Evolutionary conservation across 1,140 invertebrate genomes (phyloP).

Genomic region (Periplaneta americana): DNA sequence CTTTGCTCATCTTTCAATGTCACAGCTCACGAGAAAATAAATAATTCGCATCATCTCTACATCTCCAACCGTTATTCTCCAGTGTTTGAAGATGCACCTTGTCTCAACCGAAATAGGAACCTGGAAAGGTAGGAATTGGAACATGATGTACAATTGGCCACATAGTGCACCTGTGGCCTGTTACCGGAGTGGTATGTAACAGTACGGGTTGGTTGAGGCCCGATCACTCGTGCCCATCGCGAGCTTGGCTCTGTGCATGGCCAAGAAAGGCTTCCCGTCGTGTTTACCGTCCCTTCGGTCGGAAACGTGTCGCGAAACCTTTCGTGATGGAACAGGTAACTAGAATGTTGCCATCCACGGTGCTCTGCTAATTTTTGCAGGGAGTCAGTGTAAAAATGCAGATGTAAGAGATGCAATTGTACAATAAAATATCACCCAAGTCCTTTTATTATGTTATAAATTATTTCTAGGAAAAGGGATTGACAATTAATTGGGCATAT

Average conservation of each 20-base stretch:
- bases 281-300: background rate
- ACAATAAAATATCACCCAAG: background rate
- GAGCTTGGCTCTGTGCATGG: background rate
- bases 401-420: background rate
- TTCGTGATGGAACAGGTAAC: background rate
- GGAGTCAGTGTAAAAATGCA: background rate
- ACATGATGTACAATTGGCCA: background rate
- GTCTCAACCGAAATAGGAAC: background rate
- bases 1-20: background rate
- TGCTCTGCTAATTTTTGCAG: no score
- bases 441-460: background rate
- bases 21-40: background rate
- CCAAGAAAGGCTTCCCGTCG: background rate
- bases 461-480: background rate
- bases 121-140: background rate
- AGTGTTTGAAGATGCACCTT: background rate
- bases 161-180: background rate
- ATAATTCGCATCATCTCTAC: background rate
- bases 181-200: background rate
- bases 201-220: background rate
- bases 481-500: no score
- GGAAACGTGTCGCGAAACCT: background rate
- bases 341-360: background rate
- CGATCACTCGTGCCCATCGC: background rate
- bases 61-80: background rate